These are phyloP conservation scores for Beroe forskalii DNA, from an alignment of 37 sponge, comb jelly and placozoan genomes.

Conservation along the genomic window DNA sequence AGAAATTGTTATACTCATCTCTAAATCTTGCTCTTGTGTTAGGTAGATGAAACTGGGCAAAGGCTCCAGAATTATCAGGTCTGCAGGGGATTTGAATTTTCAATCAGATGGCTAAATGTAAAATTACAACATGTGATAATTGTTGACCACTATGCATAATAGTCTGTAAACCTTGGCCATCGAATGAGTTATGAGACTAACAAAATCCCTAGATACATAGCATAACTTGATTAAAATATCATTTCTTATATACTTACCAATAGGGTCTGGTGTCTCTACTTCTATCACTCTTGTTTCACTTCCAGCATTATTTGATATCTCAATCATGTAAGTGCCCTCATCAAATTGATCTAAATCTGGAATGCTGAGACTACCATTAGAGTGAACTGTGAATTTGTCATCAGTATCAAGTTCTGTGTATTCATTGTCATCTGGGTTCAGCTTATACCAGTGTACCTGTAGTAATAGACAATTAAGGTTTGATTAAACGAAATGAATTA, in stretches of 20 bases:
- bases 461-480: too few relatives aligned
- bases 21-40: background rate
- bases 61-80: background rate
- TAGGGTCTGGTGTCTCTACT: background rate
- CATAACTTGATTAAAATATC: too few relatives aligned
- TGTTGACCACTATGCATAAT: too few relatives aligned
- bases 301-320: constrained; percentile 17
- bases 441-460: background rate
- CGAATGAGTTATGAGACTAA: too few relatives aligned
- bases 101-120: too few relatives aligned
- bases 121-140: too few relatives aligned
- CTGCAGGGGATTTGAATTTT: background rate
- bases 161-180: too few relatives aligned
- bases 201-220: too few relatives aligned
- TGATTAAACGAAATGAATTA: too few relatives aligned
- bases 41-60: background rate
- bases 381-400: background rate
- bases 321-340: constrained; percentile 27
- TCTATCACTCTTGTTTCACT: background rate
- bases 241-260: background rate
- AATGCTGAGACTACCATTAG: constrained; percentile 7
- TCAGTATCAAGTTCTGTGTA: background rate
- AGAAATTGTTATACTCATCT: background rate
- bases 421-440: background rate
- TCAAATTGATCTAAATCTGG: background rate